phyloP scores from a whole-genome alignment of 2,888 invertebrate species.

The Idaea aversata region DNA sequence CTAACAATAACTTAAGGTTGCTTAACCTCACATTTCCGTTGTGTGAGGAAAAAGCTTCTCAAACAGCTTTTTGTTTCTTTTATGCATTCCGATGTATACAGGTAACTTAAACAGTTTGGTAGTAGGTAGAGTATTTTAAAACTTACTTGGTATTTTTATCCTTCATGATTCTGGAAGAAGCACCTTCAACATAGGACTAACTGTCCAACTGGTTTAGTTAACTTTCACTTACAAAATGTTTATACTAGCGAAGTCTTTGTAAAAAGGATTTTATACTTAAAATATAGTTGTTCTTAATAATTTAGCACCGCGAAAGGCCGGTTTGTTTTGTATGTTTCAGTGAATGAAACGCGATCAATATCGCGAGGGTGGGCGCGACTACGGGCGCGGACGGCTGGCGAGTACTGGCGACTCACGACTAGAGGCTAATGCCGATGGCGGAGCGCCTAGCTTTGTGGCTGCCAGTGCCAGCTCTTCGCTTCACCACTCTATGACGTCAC shows the following conservation, averaged over 20 bases:
- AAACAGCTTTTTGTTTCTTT: not conserved
- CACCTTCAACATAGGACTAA: not conserved
- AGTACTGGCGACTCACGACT: not conserved
- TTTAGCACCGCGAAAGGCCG: slow-evolving; percentile 38
- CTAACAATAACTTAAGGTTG: too few species aligned
- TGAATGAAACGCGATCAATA: slow-evolving; percentile 50
- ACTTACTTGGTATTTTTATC: slow-evolving; percentile 56
- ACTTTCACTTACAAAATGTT: slow-evolving; percentile 1
- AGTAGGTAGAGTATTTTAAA: slow-evolving; percentile 1
- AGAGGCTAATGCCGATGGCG: slow-evolving; percentile 17
- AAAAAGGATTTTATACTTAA: not conserved
- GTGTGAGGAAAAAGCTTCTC: too few species aligned
- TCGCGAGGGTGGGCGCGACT: slow-evolving; percentile 22
- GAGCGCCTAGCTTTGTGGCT: slow-evolving; percentile 15
- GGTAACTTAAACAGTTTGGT: not conserved
- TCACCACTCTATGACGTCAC: slow-evolving; percentile 33
- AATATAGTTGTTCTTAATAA: slow-evolving; percentile 8
- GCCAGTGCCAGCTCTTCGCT: slow-evolving; percentile 16
- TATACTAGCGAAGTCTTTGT: not conserved
- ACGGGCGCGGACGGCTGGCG: not conserved
- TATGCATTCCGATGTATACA: not conserved
- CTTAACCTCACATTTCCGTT: too few species aligned
- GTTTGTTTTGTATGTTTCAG: slow-evolving; percentile 42
- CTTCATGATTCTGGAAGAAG: slow-evolving; percentile 39
- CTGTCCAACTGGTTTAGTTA: not conserved